Base-by-base conservation (phyloP, 2,113 vertebrate species). In the Parus major region DNA sequence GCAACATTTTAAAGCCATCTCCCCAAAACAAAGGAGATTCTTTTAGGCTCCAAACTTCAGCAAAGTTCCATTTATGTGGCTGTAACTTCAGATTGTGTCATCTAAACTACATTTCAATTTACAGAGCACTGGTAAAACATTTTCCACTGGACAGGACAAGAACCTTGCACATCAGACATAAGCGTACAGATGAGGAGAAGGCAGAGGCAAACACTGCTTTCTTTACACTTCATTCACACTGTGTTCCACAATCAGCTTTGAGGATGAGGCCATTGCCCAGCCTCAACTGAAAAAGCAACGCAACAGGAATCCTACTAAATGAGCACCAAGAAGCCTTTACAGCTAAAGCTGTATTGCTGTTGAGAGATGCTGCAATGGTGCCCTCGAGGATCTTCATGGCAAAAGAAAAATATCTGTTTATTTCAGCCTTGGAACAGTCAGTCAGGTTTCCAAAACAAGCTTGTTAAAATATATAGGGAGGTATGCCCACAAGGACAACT, bases 331-430 rank as follows among this genome's bases (percentile, higher is more conserved):
- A 88, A 78, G 31, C 25, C 53, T 73, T 71, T 76, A 44, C 36
- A 70, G 44, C 13, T 47, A 71, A 60, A 91, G 41, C 31, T 86
- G 52, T 84, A 33, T 9, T 49, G 31, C 59, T 86, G 29, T 46
- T 83, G 60, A 88, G 46, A 97, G 71, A 65, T 42, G 35, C 35
- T 70, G 52, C 60, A 86, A 11, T 3, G 33, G 35, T 69, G n/a
- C n/a, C 81, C 57, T 79, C 31, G 10, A 86, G 46, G 52, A 92
- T 17, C 57, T 91, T 91, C 59, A 64, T 13, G 44, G 69, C 46
- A 65, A 86, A 86, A 86, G 41, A n/a, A 76, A 86, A 92, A 49
- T 13, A 83, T 27, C 53, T 82, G 31, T 60, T 95, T 92, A 36
- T 78, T 91, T 85, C 65, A 92, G 77, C 41, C 56, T 84, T 82